phyloP scores from a whole-genome alignment of 2,113 vertebrate species.

The Steatornis caripensis region DNA sequence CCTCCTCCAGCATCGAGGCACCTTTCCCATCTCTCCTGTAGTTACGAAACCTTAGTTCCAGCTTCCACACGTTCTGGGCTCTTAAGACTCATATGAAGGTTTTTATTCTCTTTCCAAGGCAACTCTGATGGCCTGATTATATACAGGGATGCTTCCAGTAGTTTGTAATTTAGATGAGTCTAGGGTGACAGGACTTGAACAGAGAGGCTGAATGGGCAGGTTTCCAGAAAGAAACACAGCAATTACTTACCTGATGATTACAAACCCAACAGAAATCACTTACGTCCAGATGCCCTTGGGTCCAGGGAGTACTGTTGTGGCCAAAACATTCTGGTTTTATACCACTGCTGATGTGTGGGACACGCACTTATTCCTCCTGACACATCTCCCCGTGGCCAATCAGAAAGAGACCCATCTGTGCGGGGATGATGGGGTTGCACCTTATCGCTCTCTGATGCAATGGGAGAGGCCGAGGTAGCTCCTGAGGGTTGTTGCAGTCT shows the following conservation, averaged over 20 bases:
- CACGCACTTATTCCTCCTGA: not conserved
- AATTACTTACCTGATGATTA: not conserved
- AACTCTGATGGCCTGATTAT: not conserved
- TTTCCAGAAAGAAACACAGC: not conserved
- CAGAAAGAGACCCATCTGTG: not conserved
- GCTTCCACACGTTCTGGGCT: not conserved
- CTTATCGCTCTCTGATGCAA: not conserved
- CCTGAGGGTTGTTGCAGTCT: not conserved
- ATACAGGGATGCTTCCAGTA: not conserved
- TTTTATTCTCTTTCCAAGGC: not conserved
- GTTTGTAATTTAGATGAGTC: not conserved
- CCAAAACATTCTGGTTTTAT: not conserved
- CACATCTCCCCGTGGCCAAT: not conserved
- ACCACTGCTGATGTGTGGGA: not conserved
- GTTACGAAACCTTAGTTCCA: not conserved
- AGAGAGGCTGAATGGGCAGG: not conserved
- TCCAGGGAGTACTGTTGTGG: not conserved
- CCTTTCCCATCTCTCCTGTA: not conserved
- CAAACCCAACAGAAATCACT: not conserved
- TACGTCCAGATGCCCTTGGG: accelerated
- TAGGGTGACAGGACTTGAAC: not conserved
- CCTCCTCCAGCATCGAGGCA: not conserved
- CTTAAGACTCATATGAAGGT: too few relatives aligned
- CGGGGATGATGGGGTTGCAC: not conserved
- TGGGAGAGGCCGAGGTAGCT: not conserved